Evolutionary conservation across 35 echinoderm and acorn worm genomes (phyloP).

Genomic region (Ophioderma brevispina): DNA sequence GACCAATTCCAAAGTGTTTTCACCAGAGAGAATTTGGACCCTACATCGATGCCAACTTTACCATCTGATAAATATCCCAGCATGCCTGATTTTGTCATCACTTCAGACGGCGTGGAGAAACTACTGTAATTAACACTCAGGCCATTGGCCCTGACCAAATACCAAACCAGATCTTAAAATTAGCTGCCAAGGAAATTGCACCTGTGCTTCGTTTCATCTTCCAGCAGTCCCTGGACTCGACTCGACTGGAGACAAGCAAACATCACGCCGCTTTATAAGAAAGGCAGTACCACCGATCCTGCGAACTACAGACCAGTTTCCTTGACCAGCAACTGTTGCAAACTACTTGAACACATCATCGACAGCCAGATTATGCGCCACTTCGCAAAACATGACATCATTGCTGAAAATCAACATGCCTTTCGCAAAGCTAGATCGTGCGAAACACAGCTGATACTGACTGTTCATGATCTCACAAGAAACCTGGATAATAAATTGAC

Average conservation of each 20-base stretch:
- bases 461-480: not conserved
- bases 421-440: constrained; percentile 18
- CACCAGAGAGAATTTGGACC: too few relatives aligned
- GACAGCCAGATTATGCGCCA: constrained; percentile 16
- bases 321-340: constrained; percentile 16
- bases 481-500: constrained; percentile 40
- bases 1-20: too few relatives aligned
- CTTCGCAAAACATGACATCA: not conserved
- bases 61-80: too few relatives aligned
- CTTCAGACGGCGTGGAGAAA: too few relatives aligned
- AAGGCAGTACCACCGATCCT: constrained; percentile 14
- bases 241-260: constrained; percentile 7
- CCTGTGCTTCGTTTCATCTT: not conserved
- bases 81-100: too few relatives aligned
- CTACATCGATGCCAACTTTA: too few relatives aligned
- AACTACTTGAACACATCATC: constrained; percentile 35
- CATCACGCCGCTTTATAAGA: constrained; percentile 42
- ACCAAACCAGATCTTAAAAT: constrained; percentile 1
- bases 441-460: constrained; percentile 9
- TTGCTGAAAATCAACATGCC: constrained; percentile 7
- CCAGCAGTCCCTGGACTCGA: not conserved
- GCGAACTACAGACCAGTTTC: constrained; percentile 43
- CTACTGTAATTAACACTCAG: too few relatives aligned
- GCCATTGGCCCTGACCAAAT: too few relatives aligned
- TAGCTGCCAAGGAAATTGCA: not conserved